phyloP scores from a whole-genome alignment of 2,888 invertebrate genomes.

The Sinotaia quadrata region DNA sequence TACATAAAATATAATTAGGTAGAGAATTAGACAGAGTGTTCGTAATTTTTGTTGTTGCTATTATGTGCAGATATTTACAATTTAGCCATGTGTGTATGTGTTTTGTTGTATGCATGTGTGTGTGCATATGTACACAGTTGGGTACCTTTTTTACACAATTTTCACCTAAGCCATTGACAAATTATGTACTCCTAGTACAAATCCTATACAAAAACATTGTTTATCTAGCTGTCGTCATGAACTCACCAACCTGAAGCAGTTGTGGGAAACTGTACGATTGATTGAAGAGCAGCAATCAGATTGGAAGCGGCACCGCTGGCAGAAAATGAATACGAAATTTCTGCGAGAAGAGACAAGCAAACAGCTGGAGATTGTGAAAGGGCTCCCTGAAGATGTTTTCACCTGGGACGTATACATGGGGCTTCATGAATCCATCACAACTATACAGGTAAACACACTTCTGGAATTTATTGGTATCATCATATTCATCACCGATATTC shows the following conservation, averaged over 20 bases:
- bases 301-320: constrained; percentile 71
- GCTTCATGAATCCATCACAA: constrained; percentile 66
- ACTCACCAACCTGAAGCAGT: constrained; percentile 66
- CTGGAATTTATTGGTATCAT: not conserved
- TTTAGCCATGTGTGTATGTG: too few species aligned
- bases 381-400: constrained; percentile 67
- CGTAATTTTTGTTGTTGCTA: too few species aligned
- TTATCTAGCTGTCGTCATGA: constrained; percentile 66
- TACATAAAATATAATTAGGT: too few species aligned
- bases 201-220: too few species aligned
- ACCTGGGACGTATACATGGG: constrained; percentile 71
- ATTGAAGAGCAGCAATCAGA: constrained; percentile 69
- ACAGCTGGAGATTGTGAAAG: constrained; percentile 66
- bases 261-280: constrained; percentile 70
- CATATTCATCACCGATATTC: too few species aligned
- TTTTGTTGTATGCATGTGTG: too few species aligned
- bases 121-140: too few species aligned
- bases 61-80: too few species aligned
- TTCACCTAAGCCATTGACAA: too few species aligned
- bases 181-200: too few species aligned
- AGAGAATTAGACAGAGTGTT: too few species aligned
- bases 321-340: constrained; percentile 70
- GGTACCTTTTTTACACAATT: too few species aligned
- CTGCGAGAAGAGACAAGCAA: constrained; percentile 67
- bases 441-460: constrained; percentile 58